These are phyloP conservation scores for Platycheirus rosarum DNA, from an alignment of 2,888 invertebrate genomes.

Conservation along the genomic window DNA sequence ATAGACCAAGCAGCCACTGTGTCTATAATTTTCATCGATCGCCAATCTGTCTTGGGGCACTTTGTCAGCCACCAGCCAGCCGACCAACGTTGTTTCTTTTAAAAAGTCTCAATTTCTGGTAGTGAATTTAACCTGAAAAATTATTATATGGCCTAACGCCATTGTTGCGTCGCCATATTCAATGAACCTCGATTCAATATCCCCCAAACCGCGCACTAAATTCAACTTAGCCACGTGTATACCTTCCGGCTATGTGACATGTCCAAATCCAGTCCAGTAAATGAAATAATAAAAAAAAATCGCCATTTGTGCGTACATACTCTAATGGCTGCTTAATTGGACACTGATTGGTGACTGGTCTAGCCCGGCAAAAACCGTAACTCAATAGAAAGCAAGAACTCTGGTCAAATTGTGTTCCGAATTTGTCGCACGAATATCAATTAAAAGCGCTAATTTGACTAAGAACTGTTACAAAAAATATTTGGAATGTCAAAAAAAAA, in stretches of 20 bases:
- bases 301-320: conserved; percentile 8
- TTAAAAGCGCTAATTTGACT: conserved; percentile 54
- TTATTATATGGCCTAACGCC: conserved; percentile 43
- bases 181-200: not conserved
- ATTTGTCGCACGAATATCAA: conserved; percentile 66
- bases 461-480: conserved; percentile 6
- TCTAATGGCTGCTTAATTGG: conserved; percentile 49
- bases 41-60: conserved; percentile 31
- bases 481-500: conserved; percentile 1
- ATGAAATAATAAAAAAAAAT: conserved; percentile 1
- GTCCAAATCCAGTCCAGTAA: conserved; percentile 49
- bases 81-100: not conserved
- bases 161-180: not conserved
- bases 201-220: not conserved
- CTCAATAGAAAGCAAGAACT: conserved; percentile 7
- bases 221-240: conserved; percentile 62
- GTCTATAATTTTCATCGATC: conserved; percentile 31
- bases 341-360: conserved; percentile 54
- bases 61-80: conserved; percentile 36
- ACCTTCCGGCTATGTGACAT: conserved; percentile 49
- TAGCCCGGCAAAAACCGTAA: not conserved
- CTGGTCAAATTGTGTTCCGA: conserved; percentile 29
- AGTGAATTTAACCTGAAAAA: conserved; percentile 45
- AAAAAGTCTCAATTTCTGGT: conserved; percentile 55
- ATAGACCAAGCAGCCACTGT: conserved; percentile 3